Evolutionary conservation across 2,113 vertebrate genomes (phyloP), one percentile per base, ranked within the genome.

Genomic region (Pelecanus crispus): DNA sequence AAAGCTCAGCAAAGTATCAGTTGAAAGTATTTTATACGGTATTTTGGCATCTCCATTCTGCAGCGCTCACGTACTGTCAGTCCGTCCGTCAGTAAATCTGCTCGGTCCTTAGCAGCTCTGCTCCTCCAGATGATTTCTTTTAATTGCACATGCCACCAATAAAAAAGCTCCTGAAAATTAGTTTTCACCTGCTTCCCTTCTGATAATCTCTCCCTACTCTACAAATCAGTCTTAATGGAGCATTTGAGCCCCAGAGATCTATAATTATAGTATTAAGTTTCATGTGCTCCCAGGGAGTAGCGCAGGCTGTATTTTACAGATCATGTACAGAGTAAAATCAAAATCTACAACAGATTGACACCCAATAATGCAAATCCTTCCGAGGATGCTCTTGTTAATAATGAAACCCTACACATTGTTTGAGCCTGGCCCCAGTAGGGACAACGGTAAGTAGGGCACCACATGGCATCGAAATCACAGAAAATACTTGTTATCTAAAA

Each of bases 191-290:
- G 98, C 97, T 96, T 91, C 97, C 97, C 87, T 65, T 95, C 94
- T 96, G 93, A 50, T 95, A 97, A 97, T 97, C 97, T 95, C 90
- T 97, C 68, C 95, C 86, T 81, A 53, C 91, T 94, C 96, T 94
- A 96, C 95, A 98, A 97, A 97, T 95, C 95, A 96, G 91, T 85
- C 97, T 97, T 98, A 98, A 98, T 98, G 95, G 97, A 95, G 96
- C 95, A 97, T 95, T 97, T 97, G 96, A 98, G 95, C 96, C 95
- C 94, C 93, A 72, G 96, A 96, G 97, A 97, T 97, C 96, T 98
- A 61, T 98, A 98, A 98, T 98, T 98, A 98, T 96, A 94, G 96
- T 98, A 97, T 98, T 95, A 66, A 73, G 25, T 98, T 98, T 98
- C 98, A 90, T 52, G 90, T 73, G 77, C 95, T 97, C 96, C 94